Evolutionary conservation across 2,113 vertebrate genomes (phyloP).

Genomic region (Epinephelus fuscoguttatus): DNA sequence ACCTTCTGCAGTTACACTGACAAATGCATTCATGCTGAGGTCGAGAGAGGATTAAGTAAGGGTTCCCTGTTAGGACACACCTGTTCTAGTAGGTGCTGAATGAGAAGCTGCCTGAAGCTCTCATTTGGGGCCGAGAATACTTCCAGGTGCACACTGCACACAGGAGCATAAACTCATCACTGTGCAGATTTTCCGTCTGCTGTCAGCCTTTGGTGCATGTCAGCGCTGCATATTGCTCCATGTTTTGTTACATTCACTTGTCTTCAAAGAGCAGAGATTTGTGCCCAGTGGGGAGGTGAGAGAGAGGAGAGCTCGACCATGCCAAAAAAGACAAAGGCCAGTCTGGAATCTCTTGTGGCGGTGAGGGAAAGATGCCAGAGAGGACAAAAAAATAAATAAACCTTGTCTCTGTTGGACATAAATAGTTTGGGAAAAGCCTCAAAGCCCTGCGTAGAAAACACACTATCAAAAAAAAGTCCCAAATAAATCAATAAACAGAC

Average conservation of each 20-base stretch:
- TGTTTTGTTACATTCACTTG: slow-evolving; percentile 63
- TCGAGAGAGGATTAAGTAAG: not conserved
- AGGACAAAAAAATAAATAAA: slow-evolving; percentile 48
- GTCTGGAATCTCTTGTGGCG: slow-evolving; percentile 61
- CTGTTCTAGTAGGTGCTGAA: not conserved
- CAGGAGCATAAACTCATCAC: slow-evolving; percentile 26
- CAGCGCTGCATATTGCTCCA: slow-evolving; percentile 40
- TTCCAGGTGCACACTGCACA: not conserved
- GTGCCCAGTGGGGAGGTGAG: slow-evolving; percentile 65
- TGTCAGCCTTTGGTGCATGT: slow-evolving; percentile 41
- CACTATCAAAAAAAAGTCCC: slow-evolving; percentile 52
- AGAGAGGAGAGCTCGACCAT: slow-evolving; percentile 54
- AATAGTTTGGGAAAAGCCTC: slow-evolving; percentile 50
- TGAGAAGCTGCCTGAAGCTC: slow-evolving; percentile 10
- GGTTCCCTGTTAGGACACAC: not conserved
- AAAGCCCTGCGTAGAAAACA: slow-evolving; percentile 41
- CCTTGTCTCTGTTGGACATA: slow-evolving; percentile 38
- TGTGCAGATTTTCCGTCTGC: slow-evolving; percentile 23
- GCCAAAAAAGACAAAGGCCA: slow-evolving; percentile 63
- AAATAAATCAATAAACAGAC: slow-evolving; percentile 65
- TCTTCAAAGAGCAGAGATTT: slow-evolving; percentile 67
- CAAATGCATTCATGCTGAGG: not conserved
- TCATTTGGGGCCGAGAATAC: slow-evolving; percentile 6
- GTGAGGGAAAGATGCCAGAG: slow-evolving; percentile 46
- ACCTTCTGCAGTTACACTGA: not conserved